Percentiles rank a stretch among this genome's conserved stretches.
Evolutionary conservation across 2,797 vertebrate genomes (phyloP).

Genomic region (Eospalax fontanierii): DNA sequence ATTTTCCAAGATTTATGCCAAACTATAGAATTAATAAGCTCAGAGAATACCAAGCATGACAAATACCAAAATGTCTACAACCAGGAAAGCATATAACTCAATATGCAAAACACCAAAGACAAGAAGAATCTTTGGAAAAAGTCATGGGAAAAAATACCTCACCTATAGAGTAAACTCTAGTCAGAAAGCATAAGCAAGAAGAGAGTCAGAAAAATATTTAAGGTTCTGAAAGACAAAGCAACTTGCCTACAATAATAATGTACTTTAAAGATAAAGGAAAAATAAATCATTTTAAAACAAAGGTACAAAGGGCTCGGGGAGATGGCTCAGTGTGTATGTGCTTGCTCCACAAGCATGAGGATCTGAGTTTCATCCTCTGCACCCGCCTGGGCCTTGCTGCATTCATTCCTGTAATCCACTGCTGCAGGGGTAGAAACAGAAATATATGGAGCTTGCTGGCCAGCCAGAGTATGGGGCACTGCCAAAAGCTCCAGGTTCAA

Average conservation of each 20-base stretch:
- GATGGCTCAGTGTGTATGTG: too few species aligned
- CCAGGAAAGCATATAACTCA: neutral
- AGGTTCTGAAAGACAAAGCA: neutral
- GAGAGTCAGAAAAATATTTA: neutral
- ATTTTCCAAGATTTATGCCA: neutral
- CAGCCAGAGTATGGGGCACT: too few species aligned
- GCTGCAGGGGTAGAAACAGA: too few species aligned
- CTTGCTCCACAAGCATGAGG: neutral
- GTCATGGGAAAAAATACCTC: neutral
- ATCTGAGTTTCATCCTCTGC: neutral
- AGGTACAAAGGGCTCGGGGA: neutral
- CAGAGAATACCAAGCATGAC: neutral
- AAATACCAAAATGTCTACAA: neutral
- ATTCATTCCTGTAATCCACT: neutral
- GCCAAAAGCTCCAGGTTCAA: neutral
- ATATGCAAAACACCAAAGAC: neutral
- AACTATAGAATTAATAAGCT: neutral
- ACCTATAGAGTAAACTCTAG: neutral
- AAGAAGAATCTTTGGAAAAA: neutral
- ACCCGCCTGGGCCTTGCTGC: neutral
- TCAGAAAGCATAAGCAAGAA: conserved; percentile 27
- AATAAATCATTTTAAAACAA: conserved; percentile 41
- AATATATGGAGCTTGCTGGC: too few species aligned
- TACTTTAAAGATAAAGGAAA: neutral
- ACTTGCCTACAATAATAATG: neutral